Base-by-base conservation (phyloP, 35 echinoderm and acorn worm genomes). In the Patiria miniata region DNA sequence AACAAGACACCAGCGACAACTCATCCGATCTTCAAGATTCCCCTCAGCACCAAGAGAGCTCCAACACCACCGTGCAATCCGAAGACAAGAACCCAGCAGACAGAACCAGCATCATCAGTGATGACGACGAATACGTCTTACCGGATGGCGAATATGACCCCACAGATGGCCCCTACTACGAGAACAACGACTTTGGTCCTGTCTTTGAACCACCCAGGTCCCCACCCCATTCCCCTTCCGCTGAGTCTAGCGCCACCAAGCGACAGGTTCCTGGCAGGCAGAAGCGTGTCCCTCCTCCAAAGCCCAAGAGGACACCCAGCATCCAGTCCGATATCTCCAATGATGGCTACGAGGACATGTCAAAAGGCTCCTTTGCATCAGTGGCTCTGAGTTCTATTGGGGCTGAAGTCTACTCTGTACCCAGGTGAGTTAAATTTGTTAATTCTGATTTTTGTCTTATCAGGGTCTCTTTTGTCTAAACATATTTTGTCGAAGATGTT, bases 291-390 rank as follows among this genome's bases (percentile, higher is more conserved):
- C 77, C 51, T 37, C 86, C 82, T n/a, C 38, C 82, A 1, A 84
- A 84, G 38, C 82, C 82, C 17, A 84, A 53, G 37, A 58, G 82
- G 54, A 59, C 82, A 1, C 54, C 57, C 12, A 84, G 82, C 82
- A 84, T 84, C 82, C 53, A 61, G 51, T 84, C 82, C 4, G 82
- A 84, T 37, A 60, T 84, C 30, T 84, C 82, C 6, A 82, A 78
- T 18, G 86, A 88, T 42, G 86, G 86, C 33, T 88, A 88, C 40
- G 86, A 88, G 52, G 86, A 88, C 54, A 88, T 88, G 86, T 88
- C 86, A 29, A 88, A 60, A 52, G 77, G 77, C 1, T 77, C 85
- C 21, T 34, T 73, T 26, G 65, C 29, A 1, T 56, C 68, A 1
- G 19, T 78, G 39, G 68, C 68, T 7, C 29, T 52, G 80, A 59